Conservation (phyloP, 2,888 invertebrate genomes). For the Tachina lurida region DNA sequence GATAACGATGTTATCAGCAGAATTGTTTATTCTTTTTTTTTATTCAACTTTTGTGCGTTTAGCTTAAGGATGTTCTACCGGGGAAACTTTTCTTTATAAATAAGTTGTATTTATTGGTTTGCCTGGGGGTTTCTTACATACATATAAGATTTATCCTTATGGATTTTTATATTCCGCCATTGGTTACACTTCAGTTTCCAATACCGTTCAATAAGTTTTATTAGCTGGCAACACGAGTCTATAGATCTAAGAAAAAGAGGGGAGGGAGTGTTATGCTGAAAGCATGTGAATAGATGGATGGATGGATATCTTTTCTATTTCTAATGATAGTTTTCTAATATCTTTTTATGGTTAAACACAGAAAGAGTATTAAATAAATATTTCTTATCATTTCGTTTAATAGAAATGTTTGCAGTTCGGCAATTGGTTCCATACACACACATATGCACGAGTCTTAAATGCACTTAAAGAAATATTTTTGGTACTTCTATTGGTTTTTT, state of each 20-base stretch:
- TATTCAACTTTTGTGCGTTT: slow-evolving; percentile 32
- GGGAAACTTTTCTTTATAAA: slow-evolving; percentile 31
- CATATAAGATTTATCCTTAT: slow-evolving; percentile 24
- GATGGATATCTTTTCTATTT: slow-evolving; percentile 32
- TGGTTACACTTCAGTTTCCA: slow-evolving; percentile 63
- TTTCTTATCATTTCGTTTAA: slow-evolving; percentile 66
- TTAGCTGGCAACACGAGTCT: slow-evolving; percentile 69
- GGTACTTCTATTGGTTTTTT: no score
- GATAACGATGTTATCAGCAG: slow-evolving; percentile 64
- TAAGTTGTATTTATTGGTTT: slow-evolving; percentile 33
- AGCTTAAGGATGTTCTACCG: slow-evolving; percentile 39
- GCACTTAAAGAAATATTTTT: background rate
- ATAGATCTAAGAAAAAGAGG: background rate
- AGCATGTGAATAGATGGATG: background rate
- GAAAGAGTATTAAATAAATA: slow-evolving; percentile 45
- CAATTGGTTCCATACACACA: no score
- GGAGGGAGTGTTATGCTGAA: background rate
- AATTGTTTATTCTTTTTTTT: slow-evolving; percentile 45
- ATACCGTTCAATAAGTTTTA: slow-evolving; percentile 69
- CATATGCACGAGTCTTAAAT: background rate
- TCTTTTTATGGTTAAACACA: slow-evolving; percentile 62
- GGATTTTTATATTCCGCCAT: slow-evolving; percentile 53
- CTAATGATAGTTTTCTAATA: slow-evolving; percentile 71
- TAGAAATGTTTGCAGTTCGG: slow-evolving; percentile 55
- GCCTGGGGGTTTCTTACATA: slow-evolving; percentile 27